Base-by-base conservation (phyloP, 2,888 invertebrate genomes). In the Strigamia crassipes region DNA sequence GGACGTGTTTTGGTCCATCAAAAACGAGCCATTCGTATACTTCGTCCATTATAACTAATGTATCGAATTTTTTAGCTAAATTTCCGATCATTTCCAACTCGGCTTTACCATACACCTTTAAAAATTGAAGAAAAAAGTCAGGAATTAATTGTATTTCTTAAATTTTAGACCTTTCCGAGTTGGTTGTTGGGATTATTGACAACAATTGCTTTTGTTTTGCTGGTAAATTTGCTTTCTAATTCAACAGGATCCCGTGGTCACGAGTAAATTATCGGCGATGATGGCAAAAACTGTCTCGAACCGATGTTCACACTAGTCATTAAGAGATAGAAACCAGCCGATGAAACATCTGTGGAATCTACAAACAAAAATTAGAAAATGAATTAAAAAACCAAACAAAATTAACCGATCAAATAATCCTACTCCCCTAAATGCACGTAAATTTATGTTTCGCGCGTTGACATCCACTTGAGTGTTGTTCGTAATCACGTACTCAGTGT, bases 161-260 rank as follows among this genome's bases (percentile, higher is more conserved):
- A 41, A 31, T 90, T 0, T 4, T 4, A 31, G 27, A 97, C 94
- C 89, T 99, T 99, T 77, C 99, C 99, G 0, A 96, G 88, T 0
- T 99, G 99, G 89, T 99, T 99, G 88, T 99, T 95, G 0, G 99
- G 99, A 0, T 97, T 98, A 89, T 99, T 99, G n/a, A 99, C 85
- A 82, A 99, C 94, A 1, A 99, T 92, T 88, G 94, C 92, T 90
- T 99, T 99, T 0, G 99, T 99, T 87, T 94, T 95, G 1, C 89
- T 86, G 85, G 91, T 96, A 88, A 99, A 98, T 10, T 96, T 89
- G 0, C 91, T 90, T 82, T 91, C 91, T 41, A 99, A 88, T 87
- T 97, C 96, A 8, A 91, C 89, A 82, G 92, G 92, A 87, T 99
- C 96, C 15, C 83, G 95, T 94, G 83, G 91, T 91, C 12, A 93